Evolutionary conservation across 2,113 vertebrate species (phyloP), one percentile per base, ranked within the genome.

Genomic region (Helogale parvula): DNA sequence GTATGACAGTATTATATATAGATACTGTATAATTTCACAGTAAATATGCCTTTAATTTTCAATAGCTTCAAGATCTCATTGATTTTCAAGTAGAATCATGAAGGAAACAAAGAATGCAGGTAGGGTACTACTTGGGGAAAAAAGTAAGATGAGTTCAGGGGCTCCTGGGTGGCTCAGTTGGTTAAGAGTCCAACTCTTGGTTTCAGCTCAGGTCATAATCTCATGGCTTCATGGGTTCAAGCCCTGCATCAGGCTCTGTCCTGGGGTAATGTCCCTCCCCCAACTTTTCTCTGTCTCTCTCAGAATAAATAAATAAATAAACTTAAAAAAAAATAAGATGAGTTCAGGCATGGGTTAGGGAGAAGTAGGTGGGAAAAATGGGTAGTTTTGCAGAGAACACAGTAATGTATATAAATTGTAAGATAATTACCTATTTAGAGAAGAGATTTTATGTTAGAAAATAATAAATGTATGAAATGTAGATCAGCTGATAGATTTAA

Each of bases 401-500:
- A 38, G 25, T 15, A 21, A 54, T 21, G 4, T 23, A 47, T 23
- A 3, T 29, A 35, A 74, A 69, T 57, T 93, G 0, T 31, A 89
- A 86, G 68, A 52, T 68, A 74, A 85, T 74, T 35, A 76, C 80
- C 21, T 38, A 76, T 33, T 38, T 84, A 50, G 33, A 90, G 16
- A 41, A 94, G 17, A 83, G 33, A 87, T 87, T 41, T 94, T 86
- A 54, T 76, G 35, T 11, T 76, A 65, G 17, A 93, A 95, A 87
- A 69, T 45, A 90, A 54, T 47, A 76, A 92, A 29, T 69, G 21
- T 50, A 25, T 68, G 45, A 72, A 66, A 81, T 60, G 6, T 27
- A 50, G 21, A 76, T 77, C 35, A 88, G 60, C 1, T 63, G 81
- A 11, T 38, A 52, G 23, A 60, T 29, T 15, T 17, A 45, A 47